Conservation (phyloP, 2,113 vertebrate genomes). For the Hydropotes inermis region DNA sequence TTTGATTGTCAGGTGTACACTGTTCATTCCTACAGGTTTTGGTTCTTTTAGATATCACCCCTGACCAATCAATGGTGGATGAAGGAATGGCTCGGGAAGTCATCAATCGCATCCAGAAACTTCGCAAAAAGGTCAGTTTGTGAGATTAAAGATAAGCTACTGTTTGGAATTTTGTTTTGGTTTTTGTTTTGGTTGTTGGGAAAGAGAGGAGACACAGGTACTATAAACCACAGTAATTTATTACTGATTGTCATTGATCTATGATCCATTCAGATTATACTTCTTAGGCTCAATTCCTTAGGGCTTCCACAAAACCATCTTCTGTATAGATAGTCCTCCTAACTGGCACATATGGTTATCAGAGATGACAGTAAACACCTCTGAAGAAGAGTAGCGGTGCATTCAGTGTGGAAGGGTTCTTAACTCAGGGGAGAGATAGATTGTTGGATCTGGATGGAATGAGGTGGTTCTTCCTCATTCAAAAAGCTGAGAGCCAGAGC, state of each 20-base stretch:
- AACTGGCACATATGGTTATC: background rate
- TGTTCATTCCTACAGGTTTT: slow-evolving; percentile 83
- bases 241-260: background rate
- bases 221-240: background rate
- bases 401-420: background rate
- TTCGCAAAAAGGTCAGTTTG: slow-evolving; percentile 93
- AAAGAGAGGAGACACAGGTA: background rate
- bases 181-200: background rate
- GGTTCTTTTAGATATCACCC: slow-evolving; percentile 92
- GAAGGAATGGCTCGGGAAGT: slow-evolving; percentile 97
- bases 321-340: background rate
- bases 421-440: background rate
- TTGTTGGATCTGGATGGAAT: background rate
- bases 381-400: background rate
- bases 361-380: background rate
- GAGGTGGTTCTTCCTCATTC: background rate
- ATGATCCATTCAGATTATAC: background rate
- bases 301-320: background rate
- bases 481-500: background rate
- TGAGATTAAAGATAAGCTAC: background rate
- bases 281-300: background rate
- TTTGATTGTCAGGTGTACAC: background rate
- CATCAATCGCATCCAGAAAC: slow-evolving; percentile 98
- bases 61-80: slow-evolving; percentile 96
- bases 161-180: background rate